Conservation (phyloP, 2,113 vertebrate genomes). For the Elgaria multicarinata region DNA sequence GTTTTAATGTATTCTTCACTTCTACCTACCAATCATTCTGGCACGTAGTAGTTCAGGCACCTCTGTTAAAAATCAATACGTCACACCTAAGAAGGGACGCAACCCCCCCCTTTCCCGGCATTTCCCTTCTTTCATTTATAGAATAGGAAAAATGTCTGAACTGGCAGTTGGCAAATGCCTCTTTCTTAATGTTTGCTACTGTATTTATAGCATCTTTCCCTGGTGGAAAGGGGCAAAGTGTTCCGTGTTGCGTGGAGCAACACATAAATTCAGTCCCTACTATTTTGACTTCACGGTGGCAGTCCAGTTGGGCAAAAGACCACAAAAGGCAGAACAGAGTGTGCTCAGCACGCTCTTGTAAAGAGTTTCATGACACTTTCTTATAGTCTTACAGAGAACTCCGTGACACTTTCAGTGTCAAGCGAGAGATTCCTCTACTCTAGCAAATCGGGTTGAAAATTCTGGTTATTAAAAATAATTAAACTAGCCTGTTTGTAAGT, state of each 20-base stretch:
- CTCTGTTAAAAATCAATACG: slow-evolving; percentile 21
- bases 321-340: neutral
- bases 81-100: slow-evolving; percentile 14
- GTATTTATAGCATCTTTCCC: slow-evolving; percentile 19
- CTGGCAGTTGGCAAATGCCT: slow-evolving; percentile 3
- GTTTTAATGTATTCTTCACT: slow-evolving; percentile 43
- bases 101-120: neutral
- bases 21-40: slow-evolving; percentile 51
- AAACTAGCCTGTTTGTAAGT: neutral
- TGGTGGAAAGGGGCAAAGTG: neutral
- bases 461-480: neutral
- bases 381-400: too few relatives aligned
- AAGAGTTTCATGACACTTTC: too few relatives aligned
- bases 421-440: neutral
- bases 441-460: fast-evolving
- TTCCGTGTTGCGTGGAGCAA: neutral
- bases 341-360: neutral
- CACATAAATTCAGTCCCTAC: neutral
- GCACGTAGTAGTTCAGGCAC: slow-evolving; percentile 50
- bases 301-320: neutral
- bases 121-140: neutral
- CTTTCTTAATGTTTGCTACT: neutral
- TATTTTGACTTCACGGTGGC: neutral
- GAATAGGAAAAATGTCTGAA: slow-evolving; percentile 14
- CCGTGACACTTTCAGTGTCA: neutral